Evolutionary conservation across 2,888 invertebrate species (phyloP), one percentile per base, ranked within the genome.

Genomic region (Onchidella celtica): DNA sequence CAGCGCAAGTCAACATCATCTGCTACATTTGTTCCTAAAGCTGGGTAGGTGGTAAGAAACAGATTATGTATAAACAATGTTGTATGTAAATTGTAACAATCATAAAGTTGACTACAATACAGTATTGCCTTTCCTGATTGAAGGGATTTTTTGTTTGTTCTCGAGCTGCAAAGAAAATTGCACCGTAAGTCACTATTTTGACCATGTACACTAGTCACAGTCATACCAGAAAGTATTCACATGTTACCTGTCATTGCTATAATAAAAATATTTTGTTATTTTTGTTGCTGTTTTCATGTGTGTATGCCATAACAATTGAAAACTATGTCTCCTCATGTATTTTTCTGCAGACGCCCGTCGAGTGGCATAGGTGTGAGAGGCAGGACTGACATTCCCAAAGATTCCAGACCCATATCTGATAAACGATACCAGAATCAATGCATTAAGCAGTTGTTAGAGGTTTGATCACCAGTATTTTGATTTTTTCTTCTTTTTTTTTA

Each of bases 331-430:
- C 24, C n/a, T 29, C 3, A 4, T 55, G n/a, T 77, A 38, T 11
- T 69, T 40, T 21, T 27, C n/a, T n/a, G n/a, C 47, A 79, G 72
- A 9, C 55, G 73, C 24, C 66, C 73, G 29, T 79, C 76, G n/a
- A 89, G 89, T 85, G 87, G 88, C 55, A 86, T 90, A 14, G 89
- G 87, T 17, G 83, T 85, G 6, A 81, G 87, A 29, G 85, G 86
- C 34, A 81, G 83, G 1, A 86, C 85, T 66, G 88, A 85, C 32
- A 85, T 88, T 6, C 85, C 87, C 0, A 90, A 89, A 84, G 91
- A 91, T 68, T 89, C 89, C 2, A 84, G 90, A 61, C 89, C 88
- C 11, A 76, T 90, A 3, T 87, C 87, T 63, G 89, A 90, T 81
- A 88, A 86, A 74, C 72, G 81, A 0, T 90, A 83, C 74, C 88